Base-by-base conservation (phyloP, 2,888 invertebrate genomes). In the Callosobruchus maculatus region DNA sequence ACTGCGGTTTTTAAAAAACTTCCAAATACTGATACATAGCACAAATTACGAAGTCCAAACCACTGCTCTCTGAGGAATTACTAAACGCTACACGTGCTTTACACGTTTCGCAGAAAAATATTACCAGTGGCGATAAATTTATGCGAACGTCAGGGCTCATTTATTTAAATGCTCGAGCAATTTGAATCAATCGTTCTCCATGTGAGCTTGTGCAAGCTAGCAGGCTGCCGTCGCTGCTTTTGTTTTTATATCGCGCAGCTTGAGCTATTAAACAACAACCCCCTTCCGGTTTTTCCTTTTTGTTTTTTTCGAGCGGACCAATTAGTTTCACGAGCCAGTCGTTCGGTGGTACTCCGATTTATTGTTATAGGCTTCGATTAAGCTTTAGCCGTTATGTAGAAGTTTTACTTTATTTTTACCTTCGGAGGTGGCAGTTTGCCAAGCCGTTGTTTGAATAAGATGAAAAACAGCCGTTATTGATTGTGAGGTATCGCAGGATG, bases 121-220 rank as follows among this genome's bases (percentile, higher is more conserved):
- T 26, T 26, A 26, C 26, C 49, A 49, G 49, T 18, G 49, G 7
- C 13, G 13, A 49, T 49, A 49, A 75, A 79, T 78, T 78, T 76
- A 78, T 79, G 76, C 74, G 74, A 72, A 78, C 49, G 78, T 76
- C 76, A 74, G 76, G 74, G 76, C 76, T 75, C 77, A 78, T 78
- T 78, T 78, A 76, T 79, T 78, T 77, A 77, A 78, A 77, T 75
- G 77, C 74, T 73, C 72, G 75, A 74, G 70, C 78, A 77, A 78
- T 77, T 79, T 79, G 77, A 79, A 77, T 78, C 79, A 79, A 78
- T 79, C 77, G 76, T 71, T 68, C 77, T 74, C 74, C 49, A 49
- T 49, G 49, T 49, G 49, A 1, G 49, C 13, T 49, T 49, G 49
- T 49, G 3, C 77, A 72, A 68, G 75, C 75, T 74, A 76, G 73